These are phyloP conservation scores for Sympetrum striolatum DNA, from an alignment of 2,888 invertebrate species.

Conservation along the genomic window DNA sequence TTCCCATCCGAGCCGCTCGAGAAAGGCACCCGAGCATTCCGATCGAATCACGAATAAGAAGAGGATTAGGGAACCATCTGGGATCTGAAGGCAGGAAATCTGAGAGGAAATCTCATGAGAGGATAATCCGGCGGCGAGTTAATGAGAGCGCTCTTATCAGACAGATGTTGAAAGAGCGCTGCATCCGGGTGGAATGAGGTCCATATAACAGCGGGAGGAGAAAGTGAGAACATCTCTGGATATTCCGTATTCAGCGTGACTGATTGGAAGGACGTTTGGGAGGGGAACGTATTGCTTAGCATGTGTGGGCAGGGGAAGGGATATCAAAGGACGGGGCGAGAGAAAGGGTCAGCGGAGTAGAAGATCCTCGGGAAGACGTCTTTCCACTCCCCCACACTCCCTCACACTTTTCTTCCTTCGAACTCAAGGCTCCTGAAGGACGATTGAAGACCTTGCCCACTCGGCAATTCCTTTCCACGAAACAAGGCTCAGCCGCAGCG, in stretches of 20 bases:
- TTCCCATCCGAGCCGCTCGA: not conserved
- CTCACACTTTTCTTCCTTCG: not conserved
- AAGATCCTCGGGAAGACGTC: not conserved
- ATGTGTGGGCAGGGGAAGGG: not conserved
- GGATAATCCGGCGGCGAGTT: not conserved
- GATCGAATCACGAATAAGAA: not conserved
- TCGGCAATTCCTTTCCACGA: not conserved
- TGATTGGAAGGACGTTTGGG: not conserved
- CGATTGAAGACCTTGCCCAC: constrained; percentile 21
- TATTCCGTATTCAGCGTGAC: not conserved
- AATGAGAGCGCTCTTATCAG: not conserved
- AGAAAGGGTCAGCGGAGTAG: not conserved
- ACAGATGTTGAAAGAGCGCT: constrained; percentile 13
- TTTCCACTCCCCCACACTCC: not conserved
- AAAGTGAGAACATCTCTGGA: constrained; percentile 9
- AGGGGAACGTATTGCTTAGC: not conserved
- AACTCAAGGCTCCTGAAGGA: constrained; percentile 31
- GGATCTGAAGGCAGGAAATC: not conserved
- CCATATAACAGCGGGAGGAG: not conserved
- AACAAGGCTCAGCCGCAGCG: not conserved
- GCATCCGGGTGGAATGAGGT: constrained; percentile 4
- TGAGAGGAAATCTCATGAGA: not conserved
- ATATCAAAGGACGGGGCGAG: not conserved
- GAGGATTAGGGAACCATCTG: not conserved
- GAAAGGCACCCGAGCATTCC: not conserved